Conservation (phyloP, 1,140 invertebrate genomes). For the Drosophila parabipectinata region DNA sequence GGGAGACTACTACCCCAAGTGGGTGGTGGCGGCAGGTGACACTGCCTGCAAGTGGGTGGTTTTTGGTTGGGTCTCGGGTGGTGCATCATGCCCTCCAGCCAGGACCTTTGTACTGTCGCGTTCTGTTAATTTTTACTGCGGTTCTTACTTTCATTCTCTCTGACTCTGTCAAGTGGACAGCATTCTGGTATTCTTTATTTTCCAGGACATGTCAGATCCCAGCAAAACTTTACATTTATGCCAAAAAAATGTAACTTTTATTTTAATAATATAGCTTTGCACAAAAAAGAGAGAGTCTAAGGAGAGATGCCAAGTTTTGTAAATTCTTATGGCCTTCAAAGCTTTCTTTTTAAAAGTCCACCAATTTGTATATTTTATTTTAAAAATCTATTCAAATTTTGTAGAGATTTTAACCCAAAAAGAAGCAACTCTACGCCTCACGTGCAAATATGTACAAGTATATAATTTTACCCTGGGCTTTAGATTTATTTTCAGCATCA, state of each 20-base stretch:
- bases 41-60: not conserved
- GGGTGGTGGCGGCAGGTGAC: slow-evolving; percentile 15
- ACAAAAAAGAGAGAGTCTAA: too few species aligned
- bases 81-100: not conserved
- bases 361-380: not conserved
- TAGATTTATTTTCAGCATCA: slow-evolving; percentile 69
- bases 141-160: slow-evolving; percentile 1
- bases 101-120: not conserved
- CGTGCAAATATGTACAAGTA: not conserved
- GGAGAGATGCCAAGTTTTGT: too few species aligned
- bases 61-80: not conserved
- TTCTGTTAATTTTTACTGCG: slow-evolving; percentile 1
- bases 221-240: too few species aligned
- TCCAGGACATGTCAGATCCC: too few species aligned
- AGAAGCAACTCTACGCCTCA: slow-evolving; percentile 1
- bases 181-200: not conserved
- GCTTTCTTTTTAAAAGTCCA: too few species aligned
- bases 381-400: not conserved
- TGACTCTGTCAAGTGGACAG: slow-evolving; percentile 7
- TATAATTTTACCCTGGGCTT: slow-evolving; percentile 6
- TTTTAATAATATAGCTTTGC: too few species aligned
- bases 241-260: too few species aligned
- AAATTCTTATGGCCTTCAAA: too few species aligned
- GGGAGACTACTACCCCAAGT: not conserved
- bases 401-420: not conserved